These are phyloP conservation scores for Eupithecia subfuscata DNA, from an alignment of 2,888 invertebrate genomes.

Conservation along the genomic window DNA sequence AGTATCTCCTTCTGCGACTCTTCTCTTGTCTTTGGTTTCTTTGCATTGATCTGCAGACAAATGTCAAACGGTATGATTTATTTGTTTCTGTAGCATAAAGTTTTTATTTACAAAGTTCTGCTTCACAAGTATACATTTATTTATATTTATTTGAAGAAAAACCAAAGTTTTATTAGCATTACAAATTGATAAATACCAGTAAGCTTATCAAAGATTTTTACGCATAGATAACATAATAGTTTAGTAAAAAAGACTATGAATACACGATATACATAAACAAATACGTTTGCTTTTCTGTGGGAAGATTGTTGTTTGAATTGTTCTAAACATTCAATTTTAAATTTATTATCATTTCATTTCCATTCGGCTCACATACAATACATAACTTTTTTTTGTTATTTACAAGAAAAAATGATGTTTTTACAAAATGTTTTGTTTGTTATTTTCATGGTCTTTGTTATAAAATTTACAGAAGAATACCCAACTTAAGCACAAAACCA, in stretches of 20 bases:
- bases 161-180: too few relatives aligned
- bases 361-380: not conserved
- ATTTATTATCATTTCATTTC: not conserved
- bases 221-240: too few relatives aligned
- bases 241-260: too few relatives aligned
- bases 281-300: not conserved
- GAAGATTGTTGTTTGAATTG: not conserved
- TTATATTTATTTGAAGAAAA: too few relatives aligned
- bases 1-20: constrained; percentile 94
- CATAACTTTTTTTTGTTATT: not conserved
- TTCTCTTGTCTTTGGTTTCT: constrained; percentile 87
- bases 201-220: too few relatives aligned
- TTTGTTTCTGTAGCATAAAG: not conserved
- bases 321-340: not conserved
- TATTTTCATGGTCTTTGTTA: not conserved
- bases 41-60: constrained; percentile 67
- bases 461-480: not conserved
- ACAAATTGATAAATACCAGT: too few relatives aligned
- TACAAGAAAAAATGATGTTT: not conserved
- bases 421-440: not conserved
- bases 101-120: not conserved
- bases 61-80: not conserved
- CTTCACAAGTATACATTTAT: not conserved
- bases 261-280: too few relatives aligned
- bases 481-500: not conserved